These are phyloP conservation scores for Dysidea cf. avara DNA, from an alignment of 37 sponge, comb jelly and placozoan genomes.

Conservation along the genomic window DNA sequence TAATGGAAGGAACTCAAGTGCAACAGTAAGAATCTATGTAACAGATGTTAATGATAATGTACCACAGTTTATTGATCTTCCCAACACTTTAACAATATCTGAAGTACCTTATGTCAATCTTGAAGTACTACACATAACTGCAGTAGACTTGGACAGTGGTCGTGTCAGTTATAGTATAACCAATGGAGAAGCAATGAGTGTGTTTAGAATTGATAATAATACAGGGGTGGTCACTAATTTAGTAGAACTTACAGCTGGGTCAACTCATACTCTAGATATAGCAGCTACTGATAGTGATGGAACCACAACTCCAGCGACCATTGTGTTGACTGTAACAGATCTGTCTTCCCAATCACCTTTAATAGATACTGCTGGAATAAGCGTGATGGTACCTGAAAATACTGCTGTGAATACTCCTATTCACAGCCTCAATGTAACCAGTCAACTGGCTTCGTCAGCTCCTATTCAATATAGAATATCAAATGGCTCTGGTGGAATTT, in stretches of 20 bases:
- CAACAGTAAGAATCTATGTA: constrained; percentile 30
- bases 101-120: constrained; percentile 15
- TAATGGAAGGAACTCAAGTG: constrained; percentile 20
- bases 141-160: constrained; percentile 60
- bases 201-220: constrained; percentile 34
- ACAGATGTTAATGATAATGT: constrained; percentile 37
- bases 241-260: constrained; percentile 5
- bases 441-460: too few relatives aligned
- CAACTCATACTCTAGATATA: constrained; percentile 7
- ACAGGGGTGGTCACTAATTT: constrained; percentile 54
- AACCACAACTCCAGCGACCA: constrained; percentile 1
- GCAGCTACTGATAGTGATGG: constrained; percentile 36
- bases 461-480: too few relatives aligned
- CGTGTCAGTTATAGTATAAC: constrained; percentile 3
- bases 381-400: too few relatives aligned
- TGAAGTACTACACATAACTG: constrained; percentile 28
- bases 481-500: constrained; percentile 6
- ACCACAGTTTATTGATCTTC: constrained; percentile 25
- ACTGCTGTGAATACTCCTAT: too few relatives aligned
- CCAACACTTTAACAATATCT: constrained; percentile 27
- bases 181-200: not conserved
- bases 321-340: constrained; percentile 8
- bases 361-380: too few relatives aligned
- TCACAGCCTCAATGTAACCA: too few relatives aligned
- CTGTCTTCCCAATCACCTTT: not conserved